Conservation (phyloP, 2,113 vertebrate species). For the Xenotilapia longispinis region DNA sequence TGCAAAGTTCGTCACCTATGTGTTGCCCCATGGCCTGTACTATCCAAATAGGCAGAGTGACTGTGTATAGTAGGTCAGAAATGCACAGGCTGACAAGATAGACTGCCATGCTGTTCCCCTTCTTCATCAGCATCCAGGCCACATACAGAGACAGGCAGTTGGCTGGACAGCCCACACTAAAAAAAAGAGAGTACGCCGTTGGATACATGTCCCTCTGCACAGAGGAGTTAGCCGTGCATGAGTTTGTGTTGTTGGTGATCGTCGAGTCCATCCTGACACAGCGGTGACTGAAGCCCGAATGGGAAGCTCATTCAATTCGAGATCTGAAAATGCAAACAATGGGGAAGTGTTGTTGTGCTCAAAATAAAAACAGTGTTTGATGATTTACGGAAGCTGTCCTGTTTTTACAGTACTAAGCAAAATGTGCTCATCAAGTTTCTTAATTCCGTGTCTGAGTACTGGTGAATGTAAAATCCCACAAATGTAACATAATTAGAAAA, state of each 20-base stretch:
- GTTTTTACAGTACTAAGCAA: background rate
- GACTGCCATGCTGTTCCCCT: conserved; percentile 75
- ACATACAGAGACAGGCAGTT: conserved; percentile 82
- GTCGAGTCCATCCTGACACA: background rate
- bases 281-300: background rate
- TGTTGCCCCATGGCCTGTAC: background rate
- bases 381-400: background rate
- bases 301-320: background rate
- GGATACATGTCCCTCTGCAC: conserved; percentile 61
- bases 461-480: background rate
- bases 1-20: background rate
- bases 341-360: accelerated
- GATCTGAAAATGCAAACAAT: background rate
- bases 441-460: background rate
- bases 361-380: background rate
- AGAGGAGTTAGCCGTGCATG: background rate
- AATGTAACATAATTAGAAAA: background rate
- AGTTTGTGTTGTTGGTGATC: background rate
- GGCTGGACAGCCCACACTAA: conserved; percentile 77
- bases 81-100: conserved; percentile 79
- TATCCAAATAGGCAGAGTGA: conserved; percentile 50
- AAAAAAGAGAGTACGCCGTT: conserved; percentile 72
- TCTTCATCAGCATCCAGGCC: conserved; percentile 76
- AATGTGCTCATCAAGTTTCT: background rate
- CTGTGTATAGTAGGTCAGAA: conserved; percentile 79